Conservation (phyloP, 2,888 invertebrate species). For the Meganola albula region DNA sequence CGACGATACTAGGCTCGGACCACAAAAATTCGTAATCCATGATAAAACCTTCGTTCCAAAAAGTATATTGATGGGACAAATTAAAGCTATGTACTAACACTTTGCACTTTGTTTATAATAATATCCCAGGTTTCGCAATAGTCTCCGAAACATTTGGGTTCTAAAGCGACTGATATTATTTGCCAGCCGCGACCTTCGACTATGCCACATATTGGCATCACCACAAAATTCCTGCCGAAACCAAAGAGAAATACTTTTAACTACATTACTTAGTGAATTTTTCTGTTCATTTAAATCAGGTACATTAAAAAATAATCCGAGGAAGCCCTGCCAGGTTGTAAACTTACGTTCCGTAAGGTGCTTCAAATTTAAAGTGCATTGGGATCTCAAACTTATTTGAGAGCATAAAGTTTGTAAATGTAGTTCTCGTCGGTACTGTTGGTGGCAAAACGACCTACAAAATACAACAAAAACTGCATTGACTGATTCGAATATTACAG, state of each 20-base stretch:
- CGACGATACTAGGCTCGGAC: too few species aligned
- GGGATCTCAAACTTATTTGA: slow-evolving; percentile 59
- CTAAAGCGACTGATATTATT: slow-evolving; percentile 64
- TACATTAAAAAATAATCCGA: too few species aligned
- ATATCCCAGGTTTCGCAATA: slow-evolving; percentile 67
- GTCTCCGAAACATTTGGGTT: slow-evolving; percentile 55
- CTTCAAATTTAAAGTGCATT: slow-evolving; percentile 60
- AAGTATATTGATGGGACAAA: too few species aligned
- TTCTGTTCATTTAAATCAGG: too few species aligned
- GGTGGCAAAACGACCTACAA: slow-evolving; percentile 59
- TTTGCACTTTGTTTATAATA: slow-evolving; percentile 53
- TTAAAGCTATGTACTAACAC: too few species aligned
- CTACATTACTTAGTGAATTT: too few species aligned
- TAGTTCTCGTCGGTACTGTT: slow-evolving; percentile 61
- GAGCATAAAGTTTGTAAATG: slow-evolving; percentile 62
- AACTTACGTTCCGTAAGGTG: slow-evolving; percentile 59
- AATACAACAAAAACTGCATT: not conserved
- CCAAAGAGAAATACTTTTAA: too few species aligned
- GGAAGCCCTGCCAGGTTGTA: too few species aligned
- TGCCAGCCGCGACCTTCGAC: slow-evolving; percentile 65
- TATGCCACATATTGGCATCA: slow-evolving; percentile 66
- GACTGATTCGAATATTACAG: not conserved
- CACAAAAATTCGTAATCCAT: too few species aligned
- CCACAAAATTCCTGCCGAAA: slow-evolving; percentile 51
- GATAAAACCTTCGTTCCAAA: too few species aligned